Conservation (phyloP, 2,888 invertebrate genomes). For the Crematogaster levior region DNA sequence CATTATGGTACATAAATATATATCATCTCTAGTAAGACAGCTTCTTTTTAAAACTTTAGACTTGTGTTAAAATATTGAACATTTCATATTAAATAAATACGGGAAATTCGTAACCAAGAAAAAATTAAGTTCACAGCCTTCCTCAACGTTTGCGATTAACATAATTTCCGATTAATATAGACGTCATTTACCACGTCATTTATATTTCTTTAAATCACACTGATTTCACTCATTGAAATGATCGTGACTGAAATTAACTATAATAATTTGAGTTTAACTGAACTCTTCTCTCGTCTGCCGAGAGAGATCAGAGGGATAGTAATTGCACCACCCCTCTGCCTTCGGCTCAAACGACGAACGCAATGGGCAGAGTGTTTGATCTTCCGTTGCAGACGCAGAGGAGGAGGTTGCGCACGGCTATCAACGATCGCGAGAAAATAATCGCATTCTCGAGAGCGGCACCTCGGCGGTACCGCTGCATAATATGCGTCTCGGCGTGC, state of each 20-base stretch:
- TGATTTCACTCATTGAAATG: background rate
- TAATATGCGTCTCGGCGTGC: slow-evolving; percentile 66
- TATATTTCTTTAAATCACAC: background rate
- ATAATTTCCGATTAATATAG: background rate
- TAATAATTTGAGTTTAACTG: background rate
- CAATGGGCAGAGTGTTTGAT: slow-evolving; percentile 20
- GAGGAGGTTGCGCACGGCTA: slow-evolving; percentile 33
- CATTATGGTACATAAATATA: background rate
- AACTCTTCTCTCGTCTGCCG: background rate
- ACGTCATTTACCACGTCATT: background rate
- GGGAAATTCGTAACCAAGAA: no score
- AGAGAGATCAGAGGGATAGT: slow-evolving; percentile 1
- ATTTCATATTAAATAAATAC: background rate
- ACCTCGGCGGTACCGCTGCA: slow-evolving; percentile 66
- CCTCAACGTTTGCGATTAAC: background rate
- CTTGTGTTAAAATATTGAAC: background rate
- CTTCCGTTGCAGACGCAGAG: slow-evolving; percentile 22
- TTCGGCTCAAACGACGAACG: slow-evolving; percentile 16
- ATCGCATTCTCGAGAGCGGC: slow-evolving; percentile 60
- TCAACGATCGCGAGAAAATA: slow-evolving; percentile 63
- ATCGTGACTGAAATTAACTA: background rate
- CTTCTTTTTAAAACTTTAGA: background rate
- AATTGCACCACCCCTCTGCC: slow-evolving; percentile 11
- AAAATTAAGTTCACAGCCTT: background rate
- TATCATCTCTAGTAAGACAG: background rate